A percentile compares a stretch with the other conserved stretches of the same genome.
These are phyloP conservation scores for Loris lydekkerianus DNA, from an alignment of 2,797 vertebrate species.

Conservation along the genomic window DNA sequence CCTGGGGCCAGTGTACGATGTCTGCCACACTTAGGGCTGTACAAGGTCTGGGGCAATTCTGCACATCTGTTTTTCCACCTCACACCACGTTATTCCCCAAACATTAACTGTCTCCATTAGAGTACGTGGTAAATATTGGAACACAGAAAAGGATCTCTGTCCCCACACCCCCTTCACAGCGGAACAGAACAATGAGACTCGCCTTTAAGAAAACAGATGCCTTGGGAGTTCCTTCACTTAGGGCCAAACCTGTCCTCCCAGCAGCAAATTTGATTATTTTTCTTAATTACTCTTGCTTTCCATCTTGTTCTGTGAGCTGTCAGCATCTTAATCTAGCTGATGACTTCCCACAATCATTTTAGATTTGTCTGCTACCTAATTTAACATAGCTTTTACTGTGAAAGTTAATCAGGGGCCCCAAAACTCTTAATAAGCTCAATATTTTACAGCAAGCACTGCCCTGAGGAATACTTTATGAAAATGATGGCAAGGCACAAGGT, in stretches of 20 bases:
- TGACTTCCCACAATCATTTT: slow-evolving; percentile 73
- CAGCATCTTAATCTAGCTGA: slow-evolving; percentile 75
- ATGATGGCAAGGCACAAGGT: slow-evolving; percentile 69
- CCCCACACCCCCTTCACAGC: background rate
- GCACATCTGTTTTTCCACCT: background rate
- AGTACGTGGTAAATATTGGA: background rate
- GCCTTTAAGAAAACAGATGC: slow-evolving; percentile 59
- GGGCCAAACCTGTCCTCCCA: slow-evolving; percentile 65
- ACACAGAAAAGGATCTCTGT: background rate
- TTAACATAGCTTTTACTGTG: slow-evolving; percentile 76
- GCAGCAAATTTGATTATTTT: slow-evolving; percentile 82
- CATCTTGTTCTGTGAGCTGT: slow-evolving; percentile 76
- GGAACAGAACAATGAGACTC: slow-evolving; percentile 30
- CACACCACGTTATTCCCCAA: background rate
- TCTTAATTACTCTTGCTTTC: slow-evolving; percentile 77
- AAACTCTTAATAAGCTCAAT: slow-evolving; percentile 83
- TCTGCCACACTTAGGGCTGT: background rate
- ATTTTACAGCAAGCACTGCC: slow-evolving; percentile 74
- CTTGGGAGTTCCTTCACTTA: slow-evolving; percentile 59
- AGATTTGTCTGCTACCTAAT: slow-evolving; percentile 83
- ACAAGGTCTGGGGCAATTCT: background rate
- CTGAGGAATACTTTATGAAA: slow-evolving; percentile 67
- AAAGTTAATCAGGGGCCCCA: slow-evolving; percentile 77
- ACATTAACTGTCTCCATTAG: background rate
- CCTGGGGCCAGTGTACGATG: background rate